Evolutionary conservation across 2,888 invertebrate genomes (phyloP), one percentile per base, ranked within the genome.

Genomic region (Acleris emargana): DNA sequence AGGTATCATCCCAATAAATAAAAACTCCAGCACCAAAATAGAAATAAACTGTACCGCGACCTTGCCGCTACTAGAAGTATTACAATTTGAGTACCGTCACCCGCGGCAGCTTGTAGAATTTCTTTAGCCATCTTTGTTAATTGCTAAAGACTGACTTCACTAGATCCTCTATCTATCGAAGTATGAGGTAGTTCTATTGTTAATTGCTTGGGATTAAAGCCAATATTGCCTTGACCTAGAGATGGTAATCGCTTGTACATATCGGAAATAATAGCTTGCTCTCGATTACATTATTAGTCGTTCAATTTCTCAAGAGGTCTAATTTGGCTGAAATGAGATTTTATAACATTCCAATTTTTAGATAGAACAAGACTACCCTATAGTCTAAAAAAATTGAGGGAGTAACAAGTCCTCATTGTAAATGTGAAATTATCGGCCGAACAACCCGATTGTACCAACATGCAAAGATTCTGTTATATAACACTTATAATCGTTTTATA

Each of bases 291-390:
- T 54, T n/a, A 38, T 5, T 25, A 25, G 25, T 47, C 16, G 32
- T 38, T 22, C 47, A 45, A 45, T 45, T 45, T 45, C 17, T 17
- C 38, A 7, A 6, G 25, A 17, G 43, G 47, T 54, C 53, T 18
- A 20, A 53, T 58, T 28, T 47, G 38, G 49, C 60, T 58, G 28
- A 28, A 7, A 62, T 18, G 66, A 68, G 62, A 67, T 63, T 71
- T 66, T 49, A 75, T 62, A 76, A 80, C 80, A 80, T 80, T 80
- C 80, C 80, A 80, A 69, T 73, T 74, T 70, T 72, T 73, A 72
- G 64, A 70, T 71, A 69, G 64, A 71, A 68, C 71, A 74, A 73
- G 73, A 70, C 71, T 73, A 32, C 32, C 32, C 32, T 32, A 71
- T 64, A 71, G 74, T 74, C 73, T 73, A 72, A 75, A 70, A 73